Evolutionary conservation across 2,113 vertebrate genomes (phyloP).

Genomic region (Anhinga rufa): DNA sequence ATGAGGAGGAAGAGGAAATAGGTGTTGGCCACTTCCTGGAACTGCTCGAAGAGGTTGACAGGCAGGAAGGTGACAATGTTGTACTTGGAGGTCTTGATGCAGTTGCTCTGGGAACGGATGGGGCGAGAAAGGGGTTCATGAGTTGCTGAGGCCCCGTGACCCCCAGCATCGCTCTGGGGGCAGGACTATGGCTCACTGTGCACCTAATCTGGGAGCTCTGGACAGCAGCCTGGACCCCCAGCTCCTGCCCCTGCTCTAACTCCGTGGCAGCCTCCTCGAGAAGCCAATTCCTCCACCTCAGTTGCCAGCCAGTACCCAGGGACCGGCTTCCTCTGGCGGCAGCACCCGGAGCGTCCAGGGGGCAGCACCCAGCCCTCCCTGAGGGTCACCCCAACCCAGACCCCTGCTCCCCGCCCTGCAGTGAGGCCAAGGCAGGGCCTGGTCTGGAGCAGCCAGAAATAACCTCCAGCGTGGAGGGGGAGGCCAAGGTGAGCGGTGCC

Average conservation of each 20-base stretch:
- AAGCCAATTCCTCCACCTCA: background rate
- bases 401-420: no score
- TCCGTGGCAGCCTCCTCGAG: background rate
- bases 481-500: background rate
- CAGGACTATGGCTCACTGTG: background rate
- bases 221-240: background rate
- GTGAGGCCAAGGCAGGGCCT: background rate
- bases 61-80: slow-evolving; percentile 93
- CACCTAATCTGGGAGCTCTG: background rate
- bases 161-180: background rate
- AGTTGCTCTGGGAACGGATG: slow-evolving; percentile 78
- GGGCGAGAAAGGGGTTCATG: background rate
- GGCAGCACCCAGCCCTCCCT: background rate
- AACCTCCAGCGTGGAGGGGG: background rate
- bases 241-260: background rate
- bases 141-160: rapidly evolving
- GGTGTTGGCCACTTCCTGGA: slow-evolving; percentile 97
- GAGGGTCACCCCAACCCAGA: background rate
- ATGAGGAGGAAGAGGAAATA: slow-evolving; percentile 98
- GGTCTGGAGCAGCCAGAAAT: background rate
- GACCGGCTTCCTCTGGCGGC: background rate
- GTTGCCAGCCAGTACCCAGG: background rate
- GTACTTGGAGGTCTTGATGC: slow-evolving; percentile 97
- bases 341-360: background rate
- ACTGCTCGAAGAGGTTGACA: slow-evolving; percentile 97